These are phyloP conservation scores for Hymenopus coronatus DNA, from an alignment of 2,888 invertebrate species.

Conservation along the genomic window DNA sequence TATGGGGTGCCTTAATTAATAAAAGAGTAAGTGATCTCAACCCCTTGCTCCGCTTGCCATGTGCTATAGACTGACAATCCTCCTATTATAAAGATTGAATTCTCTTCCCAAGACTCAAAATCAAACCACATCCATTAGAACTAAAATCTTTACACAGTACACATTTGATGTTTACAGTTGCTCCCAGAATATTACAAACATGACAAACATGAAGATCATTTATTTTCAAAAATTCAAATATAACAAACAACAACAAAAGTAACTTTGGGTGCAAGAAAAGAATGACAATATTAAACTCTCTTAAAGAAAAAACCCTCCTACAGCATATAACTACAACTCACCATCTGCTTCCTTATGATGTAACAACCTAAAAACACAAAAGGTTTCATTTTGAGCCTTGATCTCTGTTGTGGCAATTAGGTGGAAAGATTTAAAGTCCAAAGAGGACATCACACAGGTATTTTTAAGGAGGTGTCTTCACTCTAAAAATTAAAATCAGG, in stretches of 20 bases:
- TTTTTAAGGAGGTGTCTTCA: slow-evolving; percentile 33
- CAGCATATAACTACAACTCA: background rate
- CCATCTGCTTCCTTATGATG: background rate
- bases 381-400: slow-evolving; percentile 35
- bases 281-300: slow-evolving; percentile 1
- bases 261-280: background rate
- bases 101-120: slow-evolving; percentile 34
- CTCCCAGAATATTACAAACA: slow-evolving; percentile 8
- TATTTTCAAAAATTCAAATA: slow-evolving; percentile 1
- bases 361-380: background rate
- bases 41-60: slow-evolving; percentile 32
- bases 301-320: background rate
- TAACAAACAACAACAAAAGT: slow-evolving; percentile 3
- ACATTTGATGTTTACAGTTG: background rate
- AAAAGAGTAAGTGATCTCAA: slow-evolving; percentile 11
- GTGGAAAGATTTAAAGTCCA: slow-evolving; percentile 13
- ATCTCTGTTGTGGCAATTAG: slow-evolving; percentile 23
- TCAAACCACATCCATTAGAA: slow-evolving; percentile 27
- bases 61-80: slow-evolving; percentile 29
- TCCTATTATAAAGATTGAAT: slow-evolving; percentile 30
- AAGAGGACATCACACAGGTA: slow-evolving; percentile 21
- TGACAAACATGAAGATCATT: slow-evolving; percentile 7
- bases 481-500: slow-evolving; percentile 32
- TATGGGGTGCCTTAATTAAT: slow-evolving; percentile 18
- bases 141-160: background rate